phyloP scores from a whole-genome alignment of 2,888 invertebrate species.

The Dolomedes plantarius region DNA sequence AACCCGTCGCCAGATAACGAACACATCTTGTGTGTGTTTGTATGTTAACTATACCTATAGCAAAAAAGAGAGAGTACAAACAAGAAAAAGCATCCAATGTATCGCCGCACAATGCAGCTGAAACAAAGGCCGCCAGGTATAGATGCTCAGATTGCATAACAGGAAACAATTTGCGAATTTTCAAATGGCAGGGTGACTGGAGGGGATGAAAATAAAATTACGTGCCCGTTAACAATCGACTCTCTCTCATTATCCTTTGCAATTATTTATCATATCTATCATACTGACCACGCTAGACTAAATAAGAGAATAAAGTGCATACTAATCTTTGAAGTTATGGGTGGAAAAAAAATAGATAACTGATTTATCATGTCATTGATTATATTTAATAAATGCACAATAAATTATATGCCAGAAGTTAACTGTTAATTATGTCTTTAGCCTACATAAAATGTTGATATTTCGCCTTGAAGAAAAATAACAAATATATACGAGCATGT shows the following conservation, averaged over 20 bases:
- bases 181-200: neutral
- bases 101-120: neutral
- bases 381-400: no score
- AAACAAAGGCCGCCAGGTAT: constrained; percentile 2
- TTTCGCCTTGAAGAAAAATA: no score
- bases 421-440: no score
- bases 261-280: constrained; percentile 18
- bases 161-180: constrained; percentile 23
- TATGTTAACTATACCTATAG: neutral
- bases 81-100: constrained; percentile 4
- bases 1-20: neutral
- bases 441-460: no score
- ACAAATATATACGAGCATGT: no score
- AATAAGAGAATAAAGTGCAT: no score
- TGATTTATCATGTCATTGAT: no score
- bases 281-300: neutral
- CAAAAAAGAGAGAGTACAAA: constrained; percentile 17
- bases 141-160: constrained; percentile 12
- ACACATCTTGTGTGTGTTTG: neutral
- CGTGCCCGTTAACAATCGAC: neutral
- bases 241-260: constrained; percentile 21
- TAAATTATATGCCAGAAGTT: no score
- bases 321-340: no score
- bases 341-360: no score
- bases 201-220: neutral